Evolutionary conservation across 2,888 invertebrate genomes (phyloP), one percentile per base, ranked within the genome.

Genomic region (Myopa testacea): DNA sequence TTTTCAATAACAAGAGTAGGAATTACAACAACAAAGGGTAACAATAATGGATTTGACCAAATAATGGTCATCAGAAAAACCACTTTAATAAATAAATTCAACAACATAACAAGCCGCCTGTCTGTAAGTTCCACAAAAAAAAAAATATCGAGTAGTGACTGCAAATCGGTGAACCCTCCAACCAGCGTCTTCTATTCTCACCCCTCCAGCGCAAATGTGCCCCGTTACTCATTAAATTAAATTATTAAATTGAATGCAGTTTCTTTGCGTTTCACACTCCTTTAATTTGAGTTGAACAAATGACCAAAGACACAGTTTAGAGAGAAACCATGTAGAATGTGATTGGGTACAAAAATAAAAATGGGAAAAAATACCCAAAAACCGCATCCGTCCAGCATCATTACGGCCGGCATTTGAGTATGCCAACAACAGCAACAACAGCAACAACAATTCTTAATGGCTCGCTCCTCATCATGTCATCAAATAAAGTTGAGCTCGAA

Each of bases 91-190:
- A 67, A 75, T 75, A 69, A 69, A 75, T 75, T 75, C 58, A 69
- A 69, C 75, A 75, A 45, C 69, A 58, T 75, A 75, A 75, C 75
- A 69, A 75, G 75, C 26, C 34, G 34, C 26, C 40, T 19, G 58
- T 69, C 58, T 69, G 75, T n/a, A n/a, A 75, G 68, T 75, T 69
- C 19, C 63, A 34, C 65, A 62, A 6, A 50, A 50, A 8, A 50
- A 26, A 26, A 26, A 26, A 26, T 26, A 26, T 10, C 50, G 14
- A 50, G 10, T 14, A 2, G 50, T 14, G 6, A n/a, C 55, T 55
- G 10, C 16, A 55, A 55, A 55, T 55, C 55, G n/a, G 14, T 3
- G 55, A 55, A n/a, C 55, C 14, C 55, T n/a, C 8, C 8, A 55
- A 55, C 55, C n/a, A 12, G 4, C 55, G 16, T 3, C 14, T 12